Evolutionary conservation across 2,113 vertebrate species (phyloP).

Genomic region (Murina feae): DNA sequence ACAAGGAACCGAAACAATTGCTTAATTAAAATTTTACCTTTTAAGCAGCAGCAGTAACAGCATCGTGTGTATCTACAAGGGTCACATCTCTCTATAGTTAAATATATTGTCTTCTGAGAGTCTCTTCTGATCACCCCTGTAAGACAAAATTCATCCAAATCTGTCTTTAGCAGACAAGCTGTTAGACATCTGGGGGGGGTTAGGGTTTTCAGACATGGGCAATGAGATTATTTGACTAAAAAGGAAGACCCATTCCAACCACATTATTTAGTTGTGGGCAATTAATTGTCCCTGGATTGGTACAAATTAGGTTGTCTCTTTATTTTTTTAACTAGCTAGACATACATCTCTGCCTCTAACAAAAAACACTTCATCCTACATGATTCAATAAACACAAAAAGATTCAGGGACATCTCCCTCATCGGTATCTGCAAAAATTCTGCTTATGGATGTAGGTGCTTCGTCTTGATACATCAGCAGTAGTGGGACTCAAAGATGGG

Average conservation of each 20-base stretch:
- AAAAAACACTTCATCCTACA: background rate
- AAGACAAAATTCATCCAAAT: background rate
- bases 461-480: background rate
- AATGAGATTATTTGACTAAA: background rate
- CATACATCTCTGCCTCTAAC: background rate
- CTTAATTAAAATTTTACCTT: background rate
- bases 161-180: background rate
- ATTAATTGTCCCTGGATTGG: background rate
- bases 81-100: background rate
- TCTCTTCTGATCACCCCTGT: background rate
- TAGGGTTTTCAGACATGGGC: background rate
- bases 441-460: background rate
- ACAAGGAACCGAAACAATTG: background rate
- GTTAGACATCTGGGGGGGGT: background rate
- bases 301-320: background rate
- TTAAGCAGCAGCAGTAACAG: background rate
- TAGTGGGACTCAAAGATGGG: constrained; percentile 15
- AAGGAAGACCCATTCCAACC: background rate
- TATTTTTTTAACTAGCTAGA: background rate
- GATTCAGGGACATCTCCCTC: background rate
- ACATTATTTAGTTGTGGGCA: background rate
- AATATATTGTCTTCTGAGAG: background rate
- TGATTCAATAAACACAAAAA: background rate
- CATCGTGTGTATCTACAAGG: background rate
- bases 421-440: background rate